A percentile compares a stretch with the other conserved stretches of the same genome.
phyloP scores from a whole-genome alignment of 2,113 vertebrate species.

The Albula goreensis region DNA sequence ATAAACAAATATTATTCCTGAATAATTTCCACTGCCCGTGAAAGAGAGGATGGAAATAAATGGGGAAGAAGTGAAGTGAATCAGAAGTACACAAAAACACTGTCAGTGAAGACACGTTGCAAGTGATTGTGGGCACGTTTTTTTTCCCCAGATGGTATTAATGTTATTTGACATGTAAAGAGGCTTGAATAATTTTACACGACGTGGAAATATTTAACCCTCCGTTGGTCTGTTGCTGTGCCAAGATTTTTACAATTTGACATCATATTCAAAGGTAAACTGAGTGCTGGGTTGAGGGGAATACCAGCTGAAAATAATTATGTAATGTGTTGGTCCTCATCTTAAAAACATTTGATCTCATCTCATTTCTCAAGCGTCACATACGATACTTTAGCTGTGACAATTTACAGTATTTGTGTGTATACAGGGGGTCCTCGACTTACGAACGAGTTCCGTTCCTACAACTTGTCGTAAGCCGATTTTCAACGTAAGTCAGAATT shows the following conservation, averaged over 20 bases:
- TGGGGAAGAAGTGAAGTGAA: background rate
- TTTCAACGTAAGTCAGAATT: no score
- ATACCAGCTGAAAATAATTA: no score
- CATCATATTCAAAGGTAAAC: background rate
- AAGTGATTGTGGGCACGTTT: background rate
- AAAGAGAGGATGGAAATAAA: background rate
- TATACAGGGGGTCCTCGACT: no score
- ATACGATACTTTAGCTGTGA: no score
- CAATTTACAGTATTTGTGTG: no score
- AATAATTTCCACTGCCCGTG: background rate
- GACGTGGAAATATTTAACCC: background rate
- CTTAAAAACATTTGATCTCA: no score
- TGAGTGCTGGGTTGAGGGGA: background rate
- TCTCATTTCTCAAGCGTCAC: no score
- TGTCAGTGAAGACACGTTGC: background rate
- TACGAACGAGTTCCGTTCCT: no score
- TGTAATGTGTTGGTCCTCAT: no score
- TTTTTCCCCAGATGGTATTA: background rate
- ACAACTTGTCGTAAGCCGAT: no score
- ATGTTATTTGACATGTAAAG: background rate
- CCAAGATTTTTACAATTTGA: background rate
- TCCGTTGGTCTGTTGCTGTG: background rate
- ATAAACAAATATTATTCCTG: slow-evolving; percentile 1
- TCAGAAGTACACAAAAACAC: background rate
- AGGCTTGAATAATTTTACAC: background rate